These are phyloP conservation scores for Lobophora halterata DNA, from an alignment of 2,888 invertebrate genomes.

Conservation along the genomic window DNA sequence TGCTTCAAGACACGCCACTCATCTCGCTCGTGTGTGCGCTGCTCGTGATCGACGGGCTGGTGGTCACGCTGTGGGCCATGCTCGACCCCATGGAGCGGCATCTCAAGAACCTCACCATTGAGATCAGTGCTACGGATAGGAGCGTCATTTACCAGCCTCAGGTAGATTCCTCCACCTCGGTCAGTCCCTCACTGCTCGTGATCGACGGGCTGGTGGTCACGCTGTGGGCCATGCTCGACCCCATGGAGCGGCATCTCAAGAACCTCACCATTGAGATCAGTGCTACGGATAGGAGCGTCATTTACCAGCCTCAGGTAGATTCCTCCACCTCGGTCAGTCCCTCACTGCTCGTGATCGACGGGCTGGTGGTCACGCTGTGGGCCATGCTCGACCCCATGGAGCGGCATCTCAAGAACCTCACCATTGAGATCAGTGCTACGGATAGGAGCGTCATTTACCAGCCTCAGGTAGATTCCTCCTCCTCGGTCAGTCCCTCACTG, in stretches of 20 bases:
- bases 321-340: constrained; percentile 87
- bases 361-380: constrained; percentile 91
- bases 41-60: constrained; percentile 89
- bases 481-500: constrained; percentile 90
- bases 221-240: constrained; percentile 92
- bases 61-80: constrained; percentile 91
- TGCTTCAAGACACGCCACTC: constrained; percentile 93
- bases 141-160: constrained; percentile 92
- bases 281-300: constrained; percentile 87
- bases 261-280: constrained; percentile 91
- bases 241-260: constrained; percentile 91
- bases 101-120: constrained; percentile 89
- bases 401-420: constrained; percentile 89
- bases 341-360: constrained; percentile 90
- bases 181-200: constrained; percentile 90
- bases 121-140: constrained; percentile 88
- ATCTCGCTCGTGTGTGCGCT: constrained; percentile 91
- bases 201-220: constrained; percentile 92
- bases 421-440: constrained; percentile 87
- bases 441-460: constrained; percentile 92
- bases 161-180: constrained; percentile 82
- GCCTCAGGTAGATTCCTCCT: constrained; percentile 84
- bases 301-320: constrained; percentile 89
- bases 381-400: constrained; percentile 93
- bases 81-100: constrained; percentile 94